phyloP scores from a whole-genome alignment of 2,797 vertebrate species.

The Hemibagrus guttatus region DNA sequence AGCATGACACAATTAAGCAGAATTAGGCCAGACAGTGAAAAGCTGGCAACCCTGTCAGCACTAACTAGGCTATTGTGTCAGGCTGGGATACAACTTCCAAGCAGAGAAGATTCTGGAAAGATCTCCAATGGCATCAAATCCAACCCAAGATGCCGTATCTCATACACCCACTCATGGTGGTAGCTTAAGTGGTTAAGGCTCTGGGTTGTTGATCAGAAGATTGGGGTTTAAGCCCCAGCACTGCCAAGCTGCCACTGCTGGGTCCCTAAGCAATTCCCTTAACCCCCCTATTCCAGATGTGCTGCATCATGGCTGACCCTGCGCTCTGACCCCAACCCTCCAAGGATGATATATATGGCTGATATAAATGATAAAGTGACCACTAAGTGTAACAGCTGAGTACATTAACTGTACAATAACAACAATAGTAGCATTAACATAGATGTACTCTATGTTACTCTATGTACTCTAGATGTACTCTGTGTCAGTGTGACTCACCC shows the following conservation, averaged over 20 bases:
- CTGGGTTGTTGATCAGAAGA: too few species aligned
- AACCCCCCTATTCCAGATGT: too few species aligned
- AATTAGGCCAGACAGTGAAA: neutral
- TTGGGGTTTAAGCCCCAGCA: neutral
- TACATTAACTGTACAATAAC: neutral
- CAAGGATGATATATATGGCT: neutral
- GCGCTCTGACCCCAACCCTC: too few species aligned
- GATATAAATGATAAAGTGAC: neutral
- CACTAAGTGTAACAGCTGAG: neutral
- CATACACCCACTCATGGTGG: neutral
- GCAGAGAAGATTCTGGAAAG: neutral
- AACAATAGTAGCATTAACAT: neutral
- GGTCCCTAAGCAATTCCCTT: too few species aligned
- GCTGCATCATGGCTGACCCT: too few species aligned
- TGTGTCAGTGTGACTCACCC: constrained; percentile 79
- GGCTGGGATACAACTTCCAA: neutral
- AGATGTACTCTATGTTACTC: too few species aligned
- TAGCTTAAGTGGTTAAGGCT: too few species aligned
- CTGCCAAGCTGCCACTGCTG: too few species aligned
- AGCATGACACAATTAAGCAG: neutral
- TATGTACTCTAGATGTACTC: too few species aligned
- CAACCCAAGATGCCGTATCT: neutral
- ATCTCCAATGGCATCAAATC: neutral
- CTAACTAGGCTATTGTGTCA: neutral
- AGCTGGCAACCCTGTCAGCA: neutral